Evolutionary conservation across 1,140 invertebrate species (phyloP), one percentile per base, ranked within the genome.

Genomic region (Halotydeus destructor): DNA sequence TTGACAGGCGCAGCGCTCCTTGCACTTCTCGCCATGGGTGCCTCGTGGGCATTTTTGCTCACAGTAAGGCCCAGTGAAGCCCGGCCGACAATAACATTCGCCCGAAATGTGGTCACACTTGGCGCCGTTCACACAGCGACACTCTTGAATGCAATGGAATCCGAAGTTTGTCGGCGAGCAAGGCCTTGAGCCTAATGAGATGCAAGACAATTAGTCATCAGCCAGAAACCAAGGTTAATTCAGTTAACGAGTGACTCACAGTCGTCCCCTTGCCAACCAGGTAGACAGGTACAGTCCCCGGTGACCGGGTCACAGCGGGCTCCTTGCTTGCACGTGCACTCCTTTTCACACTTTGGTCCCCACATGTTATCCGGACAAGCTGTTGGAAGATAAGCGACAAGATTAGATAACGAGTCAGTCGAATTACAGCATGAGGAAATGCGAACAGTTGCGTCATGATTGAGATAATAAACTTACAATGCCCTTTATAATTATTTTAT

Each of bases 251-350:
- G n/a, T n/a, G n/a, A n/a, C n/a, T n/a, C n/a, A n/a, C 55, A 57
- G 41, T 57, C 48, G 31, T 49, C 50, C 40, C 49, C 48, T 12
- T 24, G 48, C 52, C 52, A 66, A 22, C 66, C 66, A 19, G 62
- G 50, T 18, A 41, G 49, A 52, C 66, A 66, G 30, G 52, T 49
- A 48, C 60, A 67, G 32, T 67, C 62, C 62, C 85, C 84, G 22
- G 64, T 74, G 24, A 68, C 64, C n/a, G 74, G 71, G 58, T 79
- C 72, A 59, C 91, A 98, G 12, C 65, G 66, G 18, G 83, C 86
- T 28, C 72, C 73, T 60, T 97, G 96, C 56, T 93, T 81, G 62
- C 91, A 98, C 3, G 71, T 69, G 56, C 91, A 97, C 34, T 78
- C 69, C 24, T 73, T 70, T 47, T 75, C 73, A 52, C 88, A 94